Base-by-base conservation (phyloP, 2,113 vertebrate species). In the Gallinago paraguaiae region DNA sequence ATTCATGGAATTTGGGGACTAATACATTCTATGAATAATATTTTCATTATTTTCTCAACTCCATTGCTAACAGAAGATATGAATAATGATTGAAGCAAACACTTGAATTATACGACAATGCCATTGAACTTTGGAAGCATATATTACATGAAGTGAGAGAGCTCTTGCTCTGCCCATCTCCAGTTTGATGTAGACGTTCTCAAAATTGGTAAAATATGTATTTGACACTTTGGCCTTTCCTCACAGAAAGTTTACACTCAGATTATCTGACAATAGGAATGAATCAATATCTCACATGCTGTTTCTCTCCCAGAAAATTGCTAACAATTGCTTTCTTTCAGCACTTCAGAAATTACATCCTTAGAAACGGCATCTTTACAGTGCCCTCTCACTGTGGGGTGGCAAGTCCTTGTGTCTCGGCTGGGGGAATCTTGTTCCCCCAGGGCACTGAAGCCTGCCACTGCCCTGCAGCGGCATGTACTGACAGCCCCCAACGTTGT, bases 21-120 rank as follows among this genome's bases (percentile, higher is more conserved):
- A 91, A 93, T 84, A 70, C 51, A 93, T 94, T 93, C 91, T 56
- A 80, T 96, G 96, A 96, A 96, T 96, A 97, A 93, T 91, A 89
- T 94, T 95, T 94, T 96, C 92, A 92, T 94, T 94, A 89, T 95
- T 88, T 95, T 89, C n/a, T 63, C 45, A 76, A 60, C 28, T 93
- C 61, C 25, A 84, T 25, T 2, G 14, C 64, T 86, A 95, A 72
- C 61, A 94, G 90, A 93, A 89, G 77, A 84, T 91, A 95, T 85
- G 86, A 96, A 93, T 96, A 92, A 90, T 79, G 92, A 95, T 54
- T 76, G 92, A 96, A 85, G 88, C 23, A 92, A 96, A 82, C n/a
- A 76, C 63, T 89, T 95, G 70, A 88, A 82, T 90, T 90, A 68
- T 82, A 65, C 71, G 90, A 88, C 82, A 94, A 57, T 46, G n/a